Evolutionary conservation across 2,113 vertebrate genomes (phyloP), one percentile per base, ranked within the genome.

Genomic region (Eclectus roratus): DNA sequence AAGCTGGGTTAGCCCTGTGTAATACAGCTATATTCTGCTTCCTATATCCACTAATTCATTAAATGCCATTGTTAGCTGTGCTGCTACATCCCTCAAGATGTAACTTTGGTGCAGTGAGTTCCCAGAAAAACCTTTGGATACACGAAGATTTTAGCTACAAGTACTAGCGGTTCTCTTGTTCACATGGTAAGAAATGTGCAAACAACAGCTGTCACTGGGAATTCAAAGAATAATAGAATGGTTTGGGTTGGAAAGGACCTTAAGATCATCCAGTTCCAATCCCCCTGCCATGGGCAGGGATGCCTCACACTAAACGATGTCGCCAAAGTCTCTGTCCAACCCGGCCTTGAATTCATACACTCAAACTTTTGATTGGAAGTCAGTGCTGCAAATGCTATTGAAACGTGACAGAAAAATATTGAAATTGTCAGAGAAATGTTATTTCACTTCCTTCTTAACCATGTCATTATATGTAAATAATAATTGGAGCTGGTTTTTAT

Each of bases 41-140:
- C 66, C 44, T 80, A 31, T 64, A 87, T 25, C n/a, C 50, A 87
- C 37, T 77, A 77, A 83, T 91, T 88, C 49, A 66, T 65, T 91
- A 88, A 88, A 80, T 72, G 44, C 2, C 46, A 49, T n/a, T 69
- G 39, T 29, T 83, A 25, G 6, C 47, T 82, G 16, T 56, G 35
- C 72, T 28, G 13, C n/a, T 77, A 7, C 20, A 20, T 73, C 66
- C 56, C 37, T 93, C 58, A 91, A 88, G 87, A 87, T 31, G 46
- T 76, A 79, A 70, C 52, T 91, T 70, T 72, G 66, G 44, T 56
- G 84, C 10, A 88, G 1, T 14, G 35, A 66, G 33, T 69, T 74
- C 66, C 11, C 16, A 89, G 44, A 53, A 87, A 85, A 94, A 58
- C 3, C 33, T 69, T 4, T 66, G 17, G 80, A 35, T 21, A 86